Evolutionary conservation across 2,113 vertebrate genomes (phyloP).

Genomic region (Neodontobutis hainanensis): DNA sequence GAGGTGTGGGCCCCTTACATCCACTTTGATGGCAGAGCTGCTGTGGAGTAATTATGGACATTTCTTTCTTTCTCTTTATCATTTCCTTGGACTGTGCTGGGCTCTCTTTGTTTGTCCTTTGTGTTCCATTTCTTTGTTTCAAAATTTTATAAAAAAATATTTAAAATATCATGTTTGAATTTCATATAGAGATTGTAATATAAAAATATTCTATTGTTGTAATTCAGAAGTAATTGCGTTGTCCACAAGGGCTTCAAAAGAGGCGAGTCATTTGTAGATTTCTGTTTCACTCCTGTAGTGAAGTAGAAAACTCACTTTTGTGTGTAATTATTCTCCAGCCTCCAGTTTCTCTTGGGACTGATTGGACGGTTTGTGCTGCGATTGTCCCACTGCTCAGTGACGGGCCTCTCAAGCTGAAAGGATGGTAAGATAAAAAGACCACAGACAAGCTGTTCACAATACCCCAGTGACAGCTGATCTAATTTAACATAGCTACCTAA

Average conservation of each 20-base stretch:
- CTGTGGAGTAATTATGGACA: no score
- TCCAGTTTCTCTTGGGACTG: slow-evolving; percentile 26
- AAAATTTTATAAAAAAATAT: no score
- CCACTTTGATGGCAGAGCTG: no score
- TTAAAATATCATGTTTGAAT: no score
- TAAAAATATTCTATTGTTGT: no score
- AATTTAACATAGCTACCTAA: neutral
- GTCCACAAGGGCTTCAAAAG: slow-evolving; percentile 16
- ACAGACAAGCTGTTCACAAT: slow-evolving; percentile 47
- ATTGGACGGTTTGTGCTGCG: slow-evolving; percentile 40
- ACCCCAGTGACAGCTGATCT: slow-evolving; percentile 33
- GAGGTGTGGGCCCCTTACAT: no score
- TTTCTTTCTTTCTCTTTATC: no score
- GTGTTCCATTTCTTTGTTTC: no score
- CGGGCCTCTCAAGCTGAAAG: slow-evolving; percentile 52
- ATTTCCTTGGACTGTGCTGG: no score
- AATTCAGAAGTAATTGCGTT: slow-evolving; percentile 29
- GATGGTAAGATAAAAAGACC: slow-evolving; percentile 32
- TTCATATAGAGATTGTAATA: no score
- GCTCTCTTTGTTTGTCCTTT: no score
- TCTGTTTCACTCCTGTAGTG: slow-evolving; percentile 7
- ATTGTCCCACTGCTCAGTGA: slow-evolving; percentile 49
- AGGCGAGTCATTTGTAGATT: neutral
- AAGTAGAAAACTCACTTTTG: slow-evolving; percentile 20
- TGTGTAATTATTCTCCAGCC: slow-evolving; percentile 45